Base-by-base conservation (phyloP, 2,888 invertebrate genomes). In the Eupithecia vulgata region DNA sequence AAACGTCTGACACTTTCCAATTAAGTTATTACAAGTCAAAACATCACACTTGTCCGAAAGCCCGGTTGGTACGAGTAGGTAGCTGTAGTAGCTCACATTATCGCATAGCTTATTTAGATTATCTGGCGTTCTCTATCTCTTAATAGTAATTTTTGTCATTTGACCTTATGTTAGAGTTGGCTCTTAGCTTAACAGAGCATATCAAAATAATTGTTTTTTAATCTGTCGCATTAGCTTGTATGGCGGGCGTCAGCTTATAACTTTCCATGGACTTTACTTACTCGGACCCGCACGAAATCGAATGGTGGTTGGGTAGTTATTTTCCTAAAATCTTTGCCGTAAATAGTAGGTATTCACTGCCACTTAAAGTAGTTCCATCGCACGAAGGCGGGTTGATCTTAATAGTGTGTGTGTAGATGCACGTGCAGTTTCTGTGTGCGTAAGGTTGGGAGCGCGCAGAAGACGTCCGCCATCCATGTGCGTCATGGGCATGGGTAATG, bases 1-100 rank as follows among this genome's bases (percentile, higher is more conserved):
- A 74, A 64, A 72, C 61, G 21, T 52, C 67, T 57, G 67, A 69
- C 68, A 67, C 72, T 70, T 72, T 70, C 72, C 59, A 75, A 72
- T 75, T 72, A 70, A 73, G 67, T 48, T 64, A 72, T 74, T 59
- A 75, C 70, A 61, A 72, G 72, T 72, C 45, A 70, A 76, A 76
- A 77, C 74, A 72, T 77, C 72, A 74, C 76, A 75, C 73, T 78
- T 73, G 67, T 71, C 64, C 66, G 66, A 62, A 67, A 65, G 66
- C 68, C 65, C 71, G n/a, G 66, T 42, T 30, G n/a, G 21, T n/a
- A n/a, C n/a, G n/a, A n/a, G n/a, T 59, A 45, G 21, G 3, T 52
- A 10, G 40, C 13, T 40, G 40, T 40, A 37, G 40, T 8, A 52
- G 48, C n/a, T 52, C 13, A 5, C 45, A 45, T 45, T 45, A 45